A percentile compares a stretch with the other conserved stretches of the same genome.
Evolutionary conservation across 2,113 vertebrate species (phyloP).

Genomic region (Nyctereutes procyonoides): DNA sequence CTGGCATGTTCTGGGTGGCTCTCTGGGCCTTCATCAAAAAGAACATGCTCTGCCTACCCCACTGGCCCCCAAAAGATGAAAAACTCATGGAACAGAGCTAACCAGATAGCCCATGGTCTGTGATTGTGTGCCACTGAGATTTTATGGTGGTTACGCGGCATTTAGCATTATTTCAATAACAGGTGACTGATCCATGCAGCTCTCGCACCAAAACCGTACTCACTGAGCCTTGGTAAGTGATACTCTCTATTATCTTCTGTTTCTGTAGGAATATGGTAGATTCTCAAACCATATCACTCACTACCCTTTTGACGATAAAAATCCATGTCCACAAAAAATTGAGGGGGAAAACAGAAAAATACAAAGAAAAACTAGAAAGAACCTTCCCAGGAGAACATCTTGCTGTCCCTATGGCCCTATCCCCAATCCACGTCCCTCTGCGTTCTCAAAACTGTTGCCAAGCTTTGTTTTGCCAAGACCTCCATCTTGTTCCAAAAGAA

Average conservation of each 20-base stretch:
- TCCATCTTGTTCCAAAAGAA: background rate
- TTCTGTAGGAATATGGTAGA: background rate
- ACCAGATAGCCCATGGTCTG: background rate
- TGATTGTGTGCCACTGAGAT: accelerated
- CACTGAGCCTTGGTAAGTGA: background rate
- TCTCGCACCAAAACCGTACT: background rate
- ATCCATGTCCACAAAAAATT: background rate
- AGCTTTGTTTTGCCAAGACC: background rate
- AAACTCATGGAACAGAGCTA: accelerated
- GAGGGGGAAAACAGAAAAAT: background rate
- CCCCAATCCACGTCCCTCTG: background rate
- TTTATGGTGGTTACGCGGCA: background rate
- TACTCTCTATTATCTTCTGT: background rate
- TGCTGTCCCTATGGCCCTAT: accelerated
- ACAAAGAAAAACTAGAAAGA: background rate
- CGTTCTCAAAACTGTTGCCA: background rate
- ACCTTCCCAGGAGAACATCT: background rate
- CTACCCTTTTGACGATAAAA: background rate
- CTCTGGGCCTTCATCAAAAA: background rate
- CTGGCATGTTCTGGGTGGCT: too few relatives aligned
- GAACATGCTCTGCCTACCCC: accelerated
- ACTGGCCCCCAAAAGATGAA: background rate
- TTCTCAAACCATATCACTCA: background rate
- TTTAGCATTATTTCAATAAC: accelerated
- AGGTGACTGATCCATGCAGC: background rate